Evolutionary conservation across 2,797 vertebrate species (phyloP).

Genomic region (Sebastes hubbsi): DNA sequence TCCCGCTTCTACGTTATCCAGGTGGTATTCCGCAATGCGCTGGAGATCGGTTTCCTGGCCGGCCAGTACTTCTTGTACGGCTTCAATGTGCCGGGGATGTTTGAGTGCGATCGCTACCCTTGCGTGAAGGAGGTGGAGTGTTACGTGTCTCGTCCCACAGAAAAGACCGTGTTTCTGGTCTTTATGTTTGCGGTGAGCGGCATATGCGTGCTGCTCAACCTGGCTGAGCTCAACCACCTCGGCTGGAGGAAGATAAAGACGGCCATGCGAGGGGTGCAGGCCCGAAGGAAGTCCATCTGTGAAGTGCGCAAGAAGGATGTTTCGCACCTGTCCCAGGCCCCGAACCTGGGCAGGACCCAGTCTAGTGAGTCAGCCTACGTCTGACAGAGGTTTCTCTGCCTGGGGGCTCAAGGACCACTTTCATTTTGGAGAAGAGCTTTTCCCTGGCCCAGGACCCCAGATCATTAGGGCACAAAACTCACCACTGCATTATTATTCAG

Average conservation of each 20-base stretch:
- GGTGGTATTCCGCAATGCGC: conserved; percentile 89
- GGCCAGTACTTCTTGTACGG: conserved; percentile 93
- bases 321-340: conserved; percentile 82
- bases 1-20: conserved; percentile 93
- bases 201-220: conserved; percentile 91
- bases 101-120: conserved; percentile 90
- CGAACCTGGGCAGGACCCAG: conserved; percentile 89
- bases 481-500: conserved; percentile 66
- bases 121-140: conserved; percentile 93
- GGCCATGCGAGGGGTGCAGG: conserved; percentile 86
- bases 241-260: conserved; percentile 91
- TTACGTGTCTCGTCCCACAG: conserved; percentile 91
- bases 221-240: conserved; percentile 93
- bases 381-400: conserved; percentile 82
- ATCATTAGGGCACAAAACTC: conserved; percentile 63
- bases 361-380: conserved; percentile 92
- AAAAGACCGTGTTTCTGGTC: conserved; percentile 91
- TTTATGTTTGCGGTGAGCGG: conserved; percentile 95
- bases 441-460: conserved; percentile 58
- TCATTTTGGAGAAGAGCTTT: conserved; percentile 68
- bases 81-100: conserved; percentile 89
- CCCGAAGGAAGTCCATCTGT: conserved; percentile 87
- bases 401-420: conserved; percentile 65
- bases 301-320: conserved; percentile 87
- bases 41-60: conserved; percentile 90